Evolutionary conservation across 2,797 vertebrate species (phyloP).

Genomic region (Eupleurogrammus muticus): DNA sequence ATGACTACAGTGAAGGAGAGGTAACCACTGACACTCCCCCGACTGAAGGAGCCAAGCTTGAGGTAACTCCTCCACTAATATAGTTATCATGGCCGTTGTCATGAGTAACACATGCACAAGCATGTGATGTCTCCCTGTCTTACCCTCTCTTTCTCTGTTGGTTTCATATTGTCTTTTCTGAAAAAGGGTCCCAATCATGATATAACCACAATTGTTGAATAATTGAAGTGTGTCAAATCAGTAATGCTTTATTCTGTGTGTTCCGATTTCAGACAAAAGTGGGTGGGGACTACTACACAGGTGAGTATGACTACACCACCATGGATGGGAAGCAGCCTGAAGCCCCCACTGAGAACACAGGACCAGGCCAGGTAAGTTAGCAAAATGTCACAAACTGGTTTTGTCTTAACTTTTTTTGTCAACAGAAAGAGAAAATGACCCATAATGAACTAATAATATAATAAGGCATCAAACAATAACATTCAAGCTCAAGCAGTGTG

Average conservation of each 20-base stretch:
- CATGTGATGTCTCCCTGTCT: background rate
- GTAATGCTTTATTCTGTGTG: background rate
- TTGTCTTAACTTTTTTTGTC: background rate
- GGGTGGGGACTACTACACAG: slow-evolving; percentile 87
- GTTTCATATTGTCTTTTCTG: background rate
- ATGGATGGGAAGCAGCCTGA: slow-evolving; percentile 87
- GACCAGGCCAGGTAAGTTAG: slow-evolving; percentile 87
- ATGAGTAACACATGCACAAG: slow-evolving; percentile 13
- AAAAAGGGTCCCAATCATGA: background rate
- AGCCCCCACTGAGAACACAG: slow-evolving; percentile 80
- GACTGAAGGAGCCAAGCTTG: slow-evolving; percentile 85
- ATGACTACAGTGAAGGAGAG: slow-evolving; percentile 93
- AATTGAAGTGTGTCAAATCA: background rate
- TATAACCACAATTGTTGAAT: background rate
- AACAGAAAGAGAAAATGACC: background rate
- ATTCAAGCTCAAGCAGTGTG: background rate
- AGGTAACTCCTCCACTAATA: slow-evolving; percentile 85
- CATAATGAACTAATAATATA: too few species aligned
- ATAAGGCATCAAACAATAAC: too few species aligned
- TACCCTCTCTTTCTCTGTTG: background rate
- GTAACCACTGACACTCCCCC: slow-evolving; percentile 87
- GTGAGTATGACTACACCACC: slow-evolving; percentile 86
- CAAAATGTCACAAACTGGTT: background rate
- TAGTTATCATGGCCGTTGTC: slow-evolving; percentile 15
- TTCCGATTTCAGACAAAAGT: slow-evolving; percentile 74